These are phyloP conservation scores for Calidris pugnax DNA, from an alignment of 2,113 vertebrate genomes.

Conservation along the genomic window DNA sequence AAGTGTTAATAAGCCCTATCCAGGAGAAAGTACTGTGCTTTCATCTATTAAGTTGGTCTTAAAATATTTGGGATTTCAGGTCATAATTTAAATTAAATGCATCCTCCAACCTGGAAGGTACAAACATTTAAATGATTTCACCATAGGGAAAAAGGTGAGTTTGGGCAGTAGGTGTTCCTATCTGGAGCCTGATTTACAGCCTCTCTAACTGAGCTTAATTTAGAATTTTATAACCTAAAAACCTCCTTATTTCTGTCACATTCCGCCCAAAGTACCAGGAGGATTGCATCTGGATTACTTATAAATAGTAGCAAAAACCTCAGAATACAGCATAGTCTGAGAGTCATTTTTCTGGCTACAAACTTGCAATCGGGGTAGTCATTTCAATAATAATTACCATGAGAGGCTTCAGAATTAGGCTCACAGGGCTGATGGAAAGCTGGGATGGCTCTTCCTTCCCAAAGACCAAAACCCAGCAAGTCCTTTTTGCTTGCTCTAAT, in stretches of 20 bases:
- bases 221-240: constrained; percentile 70
- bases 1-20: constrained; percentile 20
- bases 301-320: constrained; percentile 61
- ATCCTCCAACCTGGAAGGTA: constrained; percentile 52
- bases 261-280: constrained; percentile 54
- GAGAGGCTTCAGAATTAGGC: constrained; percentile 2
- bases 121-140: constrained; percentile 67
- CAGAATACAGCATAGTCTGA: background rate
- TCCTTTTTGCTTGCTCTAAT: constrained; percentile 16
- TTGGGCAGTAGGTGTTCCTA: constrained; percentile 40
- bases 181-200: constrained; percentile 36
- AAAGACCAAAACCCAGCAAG: constrained; percentile 49
- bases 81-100: constrained; percentile 63
- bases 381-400: constrained; percentile 43
- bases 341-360: constrained; percentile 28
- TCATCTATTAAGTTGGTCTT: constrained; percentile 48
- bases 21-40: constrained; percentile 40
- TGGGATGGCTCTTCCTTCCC: constrained; percentile 23
- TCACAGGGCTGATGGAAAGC: background rate
- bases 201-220: constrained; percentile 65
- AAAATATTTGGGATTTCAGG: constrained; percentile 33
- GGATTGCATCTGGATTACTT: constrained; percentile 63
- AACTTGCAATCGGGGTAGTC: constrained; percentile 6
- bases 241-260: constrained; percentile 52
- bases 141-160: constrained; percentile 21